Base-by-base conservation (phyloP, 1,140 invertebrate species). In the Callitettix versicolor region DNA sequence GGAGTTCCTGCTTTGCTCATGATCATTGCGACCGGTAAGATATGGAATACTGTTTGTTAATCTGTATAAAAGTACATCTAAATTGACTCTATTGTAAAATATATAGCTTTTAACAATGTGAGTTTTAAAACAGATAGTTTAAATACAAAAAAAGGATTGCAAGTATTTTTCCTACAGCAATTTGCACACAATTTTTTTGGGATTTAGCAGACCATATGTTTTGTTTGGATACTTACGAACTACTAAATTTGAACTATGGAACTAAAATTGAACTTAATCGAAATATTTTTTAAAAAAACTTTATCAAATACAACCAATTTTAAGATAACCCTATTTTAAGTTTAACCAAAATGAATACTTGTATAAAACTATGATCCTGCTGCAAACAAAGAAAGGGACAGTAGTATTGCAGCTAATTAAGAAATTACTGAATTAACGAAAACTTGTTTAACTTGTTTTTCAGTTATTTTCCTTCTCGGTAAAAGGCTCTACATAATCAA, bases 1-100 rank as follows among this genome's bases (percentile, higher is more conserved):
- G 86, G 91, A 1, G 78, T 97, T 6, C 93, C 95, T 0, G 88
- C 91, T 6, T 60, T 87, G 51, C 73, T 95, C 1, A 93, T 95
- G 89, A 66, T 88, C 14, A 49, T 86, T n/a, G 88, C 91, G 2
- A 77, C 91, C 49, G 64, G 86, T 89, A 75, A 77, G 74, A 46
- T 21, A 11, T 12, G 7, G 9, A 26, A 14, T 49, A 9, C 15
- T 26, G 1, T 14, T 22, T 26, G 17, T n/a, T n/a, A n/a, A n/a
- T n/a, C n/a, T n/a, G n/a, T n/a, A n/a, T n/a, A n/a, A n/a, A n/a
- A n/a, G n/a, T n/a, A n/a, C n/a, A n/a, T n/a, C n/a, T n/a, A n/a
- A n/a, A n/a, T n/a, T n/a, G n/a, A 15, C 18, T 3, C 18, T 41
- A 2, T 20, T 20, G 3, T 17, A 2, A 17, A 47, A 4, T 3